These are phyloP conservation scores for Drosophila orena DNA, from an alignment of 1,140 invertebrate species.

Conservation along the genomic window DNA sequence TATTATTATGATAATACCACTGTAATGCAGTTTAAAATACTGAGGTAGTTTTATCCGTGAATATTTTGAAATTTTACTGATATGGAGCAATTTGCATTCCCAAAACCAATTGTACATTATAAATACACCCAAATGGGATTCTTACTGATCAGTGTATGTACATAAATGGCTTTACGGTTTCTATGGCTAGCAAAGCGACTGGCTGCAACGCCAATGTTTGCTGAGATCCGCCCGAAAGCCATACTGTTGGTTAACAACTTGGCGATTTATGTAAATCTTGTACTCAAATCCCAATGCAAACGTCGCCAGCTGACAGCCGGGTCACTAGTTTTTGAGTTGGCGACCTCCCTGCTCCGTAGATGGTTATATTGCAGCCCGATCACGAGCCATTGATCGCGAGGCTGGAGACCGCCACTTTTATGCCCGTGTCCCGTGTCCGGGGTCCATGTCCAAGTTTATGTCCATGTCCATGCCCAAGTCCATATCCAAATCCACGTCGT, in stretches of 20 bases:
- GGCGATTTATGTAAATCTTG: constrained; percentile 74
- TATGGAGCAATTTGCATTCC: too few species aligned
- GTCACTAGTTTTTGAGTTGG: constrained; percentile 30
- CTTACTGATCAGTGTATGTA: neutral
- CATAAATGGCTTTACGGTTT: constrained; percentile 45
- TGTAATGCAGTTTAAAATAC: too few species aligned
- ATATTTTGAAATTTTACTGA: too few species aligned
- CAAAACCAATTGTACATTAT: neutral
- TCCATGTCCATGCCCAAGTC: constrained; percentile 24
- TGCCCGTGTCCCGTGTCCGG: constrained; percentile 21
- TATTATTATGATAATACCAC: too few species aligned
- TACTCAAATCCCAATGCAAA: constrained; percentile 39
- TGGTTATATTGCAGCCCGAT: constrained; percentile 67
- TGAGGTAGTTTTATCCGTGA: too few species aligned
- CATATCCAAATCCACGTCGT: constrained; percentile 64
- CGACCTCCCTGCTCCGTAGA: constrained; percentile 67
- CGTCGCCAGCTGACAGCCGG: constrained; percentile 36
- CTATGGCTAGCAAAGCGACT: constrained; percentile 54
- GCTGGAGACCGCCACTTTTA: constrained; percentile 28
- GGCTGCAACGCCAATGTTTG: constrained; percentile 61
- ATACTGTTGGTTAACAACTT: constrained; percentile 39
- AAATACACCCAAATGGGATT: neutral
- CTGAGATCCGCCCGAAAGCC: constrained; percentile 50
- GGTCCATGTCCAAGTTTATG: constrained; percentile 10
- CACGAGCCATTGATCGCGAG: constrained; percentile 41